A percentile compares a stretch with the other conserved stretches of the same genome.
Conservation (phyloP, 35 echinoderm and acorn worm species). For the Acanthaster planci region DNA sequence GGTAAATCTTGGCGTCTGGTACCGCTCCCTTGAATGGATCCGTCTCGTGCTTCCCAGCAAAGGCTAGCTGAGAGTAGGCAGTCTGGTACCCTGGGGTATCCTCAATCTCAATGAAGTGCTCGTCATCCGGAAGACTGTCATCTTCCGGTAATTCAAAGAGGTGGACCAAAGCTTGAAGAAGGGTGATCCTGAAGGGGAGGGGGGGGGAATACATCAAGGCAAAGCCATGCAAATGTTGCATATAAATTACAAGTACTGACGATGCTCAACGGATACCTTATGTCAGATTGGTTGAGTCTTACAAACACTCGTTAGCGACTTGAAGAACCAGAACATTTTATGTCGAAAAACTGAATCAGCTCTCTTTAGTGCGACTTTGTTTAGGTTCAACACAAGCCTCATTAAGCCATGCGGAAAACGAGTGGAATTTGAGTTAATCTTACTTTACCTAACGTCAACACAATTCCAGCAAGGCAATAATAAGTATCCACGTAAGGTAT, state of each 20-base stretch:
- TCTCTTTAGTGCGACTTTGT: too few relatives aligned
- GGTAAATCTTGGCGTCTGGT: constrained; percentile 70
- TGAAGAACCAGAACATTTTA: too few relatives aligned
- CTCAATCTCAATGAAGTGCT: constrained; percentile 99
- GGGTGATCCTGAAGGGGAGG: constrained; percentile 52
- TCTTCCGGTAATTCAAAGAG: constrained; percentile 98
- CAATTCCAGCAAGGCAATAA: too few relatives aligned
- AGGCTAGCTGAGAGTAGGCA: constrained; percentile 83
- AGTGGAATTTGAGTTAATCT: too few relatives aligned
- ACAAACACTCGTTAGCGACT: too few relatives aligned
- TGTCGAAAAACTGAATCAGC: too few relatives aligned
- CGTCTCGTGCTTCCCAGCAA: constrained; percentile 75
- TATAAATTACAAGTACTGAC: background rate
- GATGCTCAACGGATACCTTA: too few relatives aligned
- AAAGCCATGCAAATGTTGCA: background rate
- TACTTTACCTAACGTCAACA: too few relatives aligned
- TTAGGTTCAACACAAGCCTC: too few relatives aligned
- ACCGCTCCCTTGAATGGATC: constrained; percentile 84
- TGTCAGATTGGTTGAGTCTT: too few relatives aligned
- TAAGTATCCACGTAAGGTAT: too few relatives aligned
- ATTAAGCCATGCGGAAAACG: too few relatives aligned
- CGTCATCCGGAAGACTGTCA: constrained; percentile 89
- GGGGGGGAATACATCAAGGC: background rate
- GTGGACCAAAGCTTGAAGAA: constrained; percentile 91
- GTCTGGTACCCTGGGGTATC: constrained; percentile 92